Base-by-base conservation (phyloP, 2,888 invertebrate genomes). In the Camptogramma bilineatum region DNA sequence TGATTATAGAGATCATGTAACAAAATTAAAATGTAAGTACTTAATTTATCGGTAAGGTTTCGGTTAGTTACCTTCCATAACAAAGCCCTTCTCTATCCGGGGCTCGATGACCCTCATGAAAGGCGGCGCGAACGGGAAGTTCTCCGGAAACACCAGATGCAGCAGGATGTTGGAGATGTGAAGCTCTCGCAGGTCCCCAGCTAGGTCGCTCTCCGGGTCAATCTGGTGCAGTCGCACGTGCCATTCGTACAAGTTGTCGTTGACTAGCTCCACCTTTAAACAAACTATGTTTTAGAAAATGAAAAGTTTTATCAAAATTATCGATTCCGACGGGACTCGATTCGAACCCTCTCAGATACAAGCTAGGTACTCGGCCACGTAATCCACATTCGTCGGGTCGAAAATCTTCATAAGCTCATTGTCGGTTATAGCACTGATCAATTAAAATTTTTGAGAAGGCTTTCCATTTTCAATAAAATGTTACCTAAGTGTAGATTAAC, bases 191-290 rank as follows among this genome's bases (percentile, higher is more conserved):
- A 97, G 96, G 85, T 97, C 97, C 56, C 93, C 94, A n/a, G 96
- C 96, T 74, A 97, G 92, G 72, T 97, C 96, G 81, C 97, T 97
- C 81, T 97, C 97, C 1, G 96, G 95, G 90, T 97, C 97, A 75
- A 97, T 95, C 81, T 96, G 95, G 84, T 95, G 95, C 77, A 97
- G 91, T 68, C 97, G 95, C 65, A 97, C 96, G 85, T 97, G 96
- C 97, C 97, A 97, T 86, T 97, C 97, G 89, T 96, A 97, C 44
- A 97, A 92, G 88, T 97, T 97, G 86, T 97, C 97, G 81, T 97
- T 96, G 52, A 97, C 96, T 66, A 97, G 91, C 81, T 97, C 97
- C 75, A 97, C 95, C 95, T 95, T 81, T 0, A 72, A 48, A 48
- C 19, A 48, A 50, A 39, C 34, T 9, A 17, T 18, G 46, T 17